Base-by-base conservation (phyloP, 2,888 invertebrate species). In the Sacculina carcini region DNA sequence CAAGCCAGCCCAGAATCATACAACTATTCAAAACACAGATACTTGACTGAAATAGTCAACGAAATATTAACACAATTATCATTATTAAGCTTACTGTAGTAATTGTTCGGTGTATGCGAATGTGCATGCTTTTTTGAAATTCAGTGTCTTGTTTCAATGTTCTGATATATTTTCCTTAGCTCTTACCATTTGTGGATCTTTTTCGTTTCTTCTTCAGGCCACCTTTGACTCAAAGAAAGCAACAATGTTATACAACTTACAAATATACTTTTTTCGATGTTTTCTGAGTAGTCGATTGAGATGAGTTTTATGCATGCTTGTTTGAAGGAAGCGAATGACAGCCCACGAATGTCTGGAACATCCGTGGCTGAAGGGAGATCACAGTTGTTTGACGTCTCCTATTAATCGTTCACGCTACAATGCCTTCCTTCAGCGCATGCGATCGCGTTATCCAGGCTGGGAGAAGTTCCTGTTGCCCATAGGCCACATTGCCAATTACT, bases 341-440 rank as follows among this genome's bases (percentile, higher is more conserved):
- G 90, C 96, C 0, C 92, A 96, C 70, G 96, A 98, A 68, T 90
- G 94, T 63, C 67, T 99, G 34, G 68, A 86, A 52, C 98, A 99
- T 71, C 71, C 83, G 39, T 99, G 98, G 98, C 69, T 99, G 59
- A 80, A 80, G 51, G 87, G 87, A 39, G 85, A 84, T 63, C 80
- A 81, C 56, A 77, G 78, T 38, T 72, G 68, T 53, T 72, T 79
- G 61, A 83, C 79, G 0, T 72, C 76, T 56, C 73, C 61, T 50
- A 92, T 98, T 62, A 79, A 83, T 51, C 77, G 80, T 57, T 76
- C 80, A 51, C 73, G 84, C 58, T 94, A 90, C 68, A 73, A 83
- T 60, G 77, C 76, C 55, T 78, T 94, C 66, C 75, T 96, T 51
- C 82, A 94, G 64, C 76, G 79, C 59, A 78, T 96, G 50, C 76